Evolutionary conservation across 2,888 invertebrate genomes (phyloP), one percentile per base, ranked within the genome.

Genomic region (Parapristionchus giblindavisi): DNA sequence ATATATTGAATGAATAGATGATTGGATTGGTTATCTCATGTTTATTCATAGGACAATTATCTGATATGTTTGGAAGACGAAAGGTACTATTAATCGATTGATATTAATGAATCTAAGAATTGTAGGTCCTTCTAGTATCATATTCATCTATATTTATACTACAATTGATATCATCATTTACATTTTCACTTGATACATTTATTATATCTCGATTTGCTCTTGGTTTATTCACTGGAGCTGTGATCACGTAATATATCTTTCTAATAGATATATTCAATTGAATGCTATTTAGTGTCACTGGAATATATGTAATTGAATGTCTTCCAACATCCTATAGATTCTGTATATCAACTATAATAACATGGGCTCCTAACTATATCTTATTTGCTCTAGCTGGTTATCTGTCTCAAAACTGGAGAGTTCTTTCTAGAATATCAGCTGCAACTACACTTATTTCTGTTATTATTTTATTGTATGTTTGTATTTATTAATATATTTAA

Each of bases 321-420:
- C 78, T 83, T 6, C 83, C 83, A 48, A 75, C 80, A 0, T 76
- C 73, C 5, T 81, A 83, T 74, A 76, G 83, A 24, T 58, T 83
- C 24, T 83, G 83, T 32, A 71, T 71, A 11, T 56, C 36, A 11
- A 71, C 70, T 36, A 77, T 83, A 14, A 75, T 83, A 3, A 83
- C 83, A 21, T 83, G 83, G 83, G 83, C 81, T 60, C 83, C 83
- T 14, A 83, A 83, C 68, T 83, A 79, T 71, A 78, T 81, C 40
- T 73, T 83, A 32, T 81, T 83, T 34, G 78, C 83, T 0, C 43
- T 80, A 0, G 77, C 79, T 36, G 83, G 80, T 11, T 80, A 78
- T 43, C 61, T 80, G 1, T 77, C 83, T 14, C 71, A 76, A 11
- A 79, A 81, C 34, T 83, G 83, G 83, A 76, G 77, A 66, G 43